These are phyloP conservation scores for Tetrapedia diversipes DNA, from an alignment of 2,888 invertebrate genomes.

Conservation along the genomic window DNA sequence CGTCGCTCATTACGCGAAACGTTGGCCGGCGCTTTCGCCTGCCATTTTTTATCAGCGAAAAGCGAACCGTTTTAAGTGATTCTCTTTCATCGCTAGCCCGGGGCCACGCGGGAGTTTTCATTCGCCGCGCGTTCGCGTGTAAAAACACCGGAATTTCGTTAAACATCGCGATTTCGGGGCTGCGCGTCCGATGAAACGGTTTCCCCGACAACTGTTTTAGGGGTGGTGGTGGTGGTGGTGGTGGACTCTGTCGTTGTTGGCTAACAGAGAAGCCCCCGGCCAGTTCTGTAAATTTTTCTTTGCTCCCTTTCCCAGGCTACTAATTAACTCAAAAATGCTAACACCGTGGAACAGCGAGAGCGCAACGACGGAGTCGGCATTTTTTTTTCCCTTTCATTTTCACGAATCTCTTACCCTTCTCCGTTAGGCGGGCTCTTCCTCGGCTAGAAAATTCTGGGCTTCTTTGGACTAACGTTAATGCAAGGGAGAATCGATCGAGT, in stretches of 20 bases:
- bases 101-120: slow-evolving; percentile 32
- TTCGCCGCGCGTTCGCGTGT: slow-evolving; percentile 21
- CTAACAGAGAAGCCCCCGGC: slow-evolving; percentile 22
- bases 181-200: slow-evolving; percentile 25
- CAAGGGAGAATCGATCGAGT: too few species aligned
- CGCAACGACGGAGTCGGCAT: slow-evolving; percentile 16
- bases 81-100: slow-evolving; percentile 21
- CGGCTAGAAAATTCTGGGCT: too few species aligned
- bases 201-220: too few species aligned
- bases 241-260: slow-evolving; percentile 27
- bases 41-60: slow-evolving; percentile 13
- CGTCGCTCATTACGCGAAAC: background rate
- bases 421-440: background rate
- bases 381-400: slow-evolving; percentile 2
- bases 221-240: too few species aligned
- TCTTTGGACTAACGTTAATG: too few species aligned
- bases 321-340: slow-evolving; percentile 59
- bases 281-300: slow-evolving; percentile 13
- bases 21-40: background rate
- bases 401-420: background rate
- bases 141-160: slow-evolving; percentile 36
- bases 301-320: background rate
- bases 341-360: slow-evolving; percentile 41
- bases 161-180: slow-evolving; percentile 33
- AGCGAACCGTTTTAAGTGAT: slow-evolving; percentile 30